These are phyloP conservation scores for Rotaria magnacalcarata DNA, from an alignment of 2,888 invertebrate species.

Conservation along the genomic window DNA sequence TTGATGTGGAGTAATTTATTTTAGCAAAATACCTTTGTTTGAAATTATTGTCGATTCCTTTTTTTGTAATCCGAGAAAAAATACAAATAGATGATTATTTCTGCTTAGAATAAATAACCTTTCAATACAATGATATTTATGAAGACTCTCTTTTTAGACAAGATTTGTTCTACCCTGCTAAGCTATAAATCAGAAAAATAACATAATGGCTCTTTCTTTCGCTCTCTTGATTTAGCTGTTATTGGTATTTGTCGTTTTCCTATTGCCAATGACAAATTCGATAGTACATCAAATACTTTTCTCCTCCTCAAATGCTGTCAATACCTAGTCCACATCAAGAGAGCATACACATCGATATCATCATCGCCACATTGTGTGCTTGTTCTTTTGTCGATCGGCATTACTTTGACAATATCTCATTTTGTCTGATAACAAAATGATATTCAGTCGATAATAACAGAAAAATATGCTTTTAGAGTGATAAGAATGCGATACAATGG, in stretches of 20 bases:
- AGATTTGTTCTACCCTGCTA: background rate
- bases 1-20: background rate
- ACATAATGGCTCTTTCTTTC: background rate
- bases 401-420: background rate
- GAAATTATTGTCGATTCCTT: background rate
- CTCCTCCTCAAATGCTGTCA: background rate
- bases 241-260: background rate
- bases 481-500: background rate
- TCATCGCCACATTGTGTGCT: background rate
- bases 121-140: background rate
- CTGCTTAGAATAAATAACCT: background rate
- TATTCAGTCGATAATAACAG: background rate
- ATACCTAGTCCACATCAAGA: background rate
- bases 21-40: background rate
- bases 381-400: background rate
- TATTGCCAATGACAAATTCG: background rate
- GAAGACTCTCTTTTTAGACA: background rate
- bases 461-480: background rate
- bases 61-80: background rate
- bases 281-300: background rate
- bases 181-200: background rate
- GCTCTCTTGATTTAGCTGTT: background rate
- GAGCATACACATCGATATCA: background rate
- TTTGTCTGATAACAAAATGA: background rate
- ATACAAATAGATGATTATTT: background rate